Conservation (phyloP, 2,113 vertebrate species). For the Jaculus jaculus region DNA sequence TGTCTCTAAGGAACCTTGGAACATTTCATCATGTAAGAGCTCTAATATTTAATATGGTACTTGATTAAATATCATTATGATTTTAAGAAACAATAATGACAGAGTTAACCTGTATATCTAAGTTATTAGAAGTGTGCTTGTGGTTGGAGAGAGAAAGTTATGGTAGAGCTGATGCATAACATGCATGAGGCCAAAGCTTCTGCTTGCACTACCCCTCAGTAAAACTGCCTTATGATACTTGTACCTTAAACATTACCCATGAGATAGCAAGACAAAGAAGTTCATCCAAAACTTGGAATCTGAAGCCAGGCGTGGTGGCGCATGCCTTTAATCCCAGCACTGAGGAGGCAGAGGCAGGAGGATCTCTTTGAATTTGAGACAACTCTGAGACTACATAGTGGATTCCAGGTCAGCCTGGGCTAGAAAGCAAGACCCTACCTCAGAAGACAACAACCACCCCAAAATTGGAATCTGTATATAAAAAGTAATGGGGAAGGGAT, state of each 20-base stretch:
- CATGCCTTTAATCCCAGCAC: no score
- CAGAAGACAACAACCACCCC: no score
- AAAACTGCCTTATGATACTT: background rate
- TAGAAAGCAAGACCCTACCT: no score
- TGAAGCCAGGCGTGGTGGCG: no score
- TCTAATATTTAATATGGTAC: background rate
- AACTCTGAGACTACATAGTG: no score
- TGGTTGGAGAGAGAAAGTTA: background rate
- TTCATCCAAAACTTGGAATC: background rate
- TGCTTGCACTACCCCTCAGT: background rate
- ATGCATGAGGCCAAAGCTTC: background rate
- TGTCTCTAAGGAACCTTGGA: background rate
- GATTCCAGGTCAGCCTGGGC: no score
- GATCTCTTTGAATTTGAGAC: no score
- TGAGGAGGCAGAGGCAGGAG: no score
- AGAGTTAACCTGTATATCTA: background rate
- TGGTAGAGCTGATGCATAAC: background rate
- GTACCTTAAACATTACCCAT: background rate
- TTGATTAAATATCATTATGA: background rate
- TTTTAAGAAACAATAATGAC: background rate
- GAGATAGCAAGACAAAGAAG: background rate
- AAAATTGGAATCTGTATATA: background rate
- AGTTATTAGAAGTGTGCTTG: background rate
- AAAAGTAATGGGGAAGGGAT: background rate
- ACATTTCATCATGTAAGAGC: background rate